These are phyloP conservation scores for Lamellibrachia luymesi DNA, from an alignment of 1,140 invertebrate genomes.

Conservation along the genomic window DNA sequence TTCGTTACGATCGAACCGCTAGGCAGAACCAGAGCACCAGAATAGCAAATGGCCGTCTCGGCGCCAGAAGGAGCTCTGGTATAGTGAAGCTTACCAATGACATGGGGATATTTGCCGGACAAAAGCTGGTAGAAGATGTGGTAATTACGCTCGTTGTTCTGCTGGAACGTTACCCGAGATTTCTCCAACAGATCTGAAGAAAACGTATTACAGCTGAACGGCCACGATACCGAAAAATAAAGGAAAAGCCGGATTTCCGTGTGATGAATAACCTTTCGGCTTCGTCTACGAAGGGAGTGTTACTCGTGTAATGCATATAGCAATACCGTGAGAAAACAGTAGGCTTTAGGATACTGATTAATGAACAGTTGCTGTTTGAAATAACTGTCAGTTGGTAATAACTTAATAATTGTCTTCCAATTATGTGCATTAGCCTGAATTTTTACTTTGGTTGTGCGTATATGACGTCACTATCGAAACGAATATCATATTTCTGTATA, in stretches of 20 bases:
- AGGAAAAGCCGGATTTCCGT: neutral
- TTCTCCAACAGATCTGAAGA: slow-evolving; percentile 94
- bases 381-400: neutral
- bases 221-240: neutral
- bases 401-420: neutral
- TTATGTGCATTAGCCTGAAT: neutral
- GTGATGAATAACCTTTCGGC: neutral
- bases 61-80: neutral
- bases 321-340: neutral
- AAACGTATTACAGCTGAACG: neutral
- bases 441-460: too few species aligned
- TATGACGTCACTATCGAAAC: too few species aligned
- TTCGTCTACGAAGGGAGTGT: neutral
- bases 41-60: neutral
- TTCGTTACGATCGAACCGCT: neutral
- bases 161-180: slow-evolving; percentile 99
- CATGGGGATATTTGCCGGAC: slow-evolving; percentile 80
- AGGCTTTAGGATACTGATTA: neutral
- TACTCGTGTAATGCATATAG: neutral
- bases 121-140: slow-evolving; percentile 99
- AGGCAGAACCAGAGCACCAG: too few species aligned
- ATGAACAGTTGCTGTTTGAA: neutral
- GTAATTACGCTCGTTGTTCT: slow-evolving; percentile 93
- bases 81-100: slow-evolving; percentile 39
- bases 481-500: too few species aligned